phyloP scores from a whole-genome alignment of 2,113 vertebrate species.

The Brachyhypopomus gauderio region DNA sequence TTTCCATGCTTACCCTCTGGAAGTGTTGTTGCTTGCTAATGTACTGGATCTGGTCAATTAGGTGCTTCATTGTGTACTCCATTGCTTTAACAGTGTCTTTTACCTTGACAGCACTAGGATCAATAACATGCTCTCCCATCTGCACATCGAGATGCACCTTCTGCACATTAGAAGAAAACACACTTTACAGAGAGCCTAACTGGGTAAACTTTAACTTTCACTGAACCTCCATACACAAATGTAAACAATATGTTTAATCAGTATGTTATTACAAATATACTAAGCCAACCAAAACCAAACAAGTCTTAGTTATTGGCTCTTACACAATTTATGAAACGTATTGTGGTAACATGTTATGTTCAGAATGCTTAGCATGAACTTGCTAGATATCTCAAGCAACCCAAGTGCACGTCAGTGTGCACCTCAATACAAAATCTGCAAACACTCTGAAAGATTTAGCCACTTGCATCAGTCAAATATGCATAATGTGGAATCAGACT shows the following conservation, averaged over 20 bases:
- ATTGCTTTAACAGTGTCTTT: constrained; percentile 84
- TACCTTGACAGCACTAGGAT: constrained; percentile 70
- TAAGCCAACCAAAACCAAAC: no score
- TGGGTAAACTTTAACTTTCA: not conserved
- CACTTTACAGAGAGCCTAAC: not conserved
- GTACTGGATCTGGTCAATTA: constrained; percentile 80
- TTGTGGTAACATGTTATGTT: no score
- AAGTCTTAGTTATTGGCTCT: no score
- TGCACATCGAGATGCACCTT: constrained; percentile 86
- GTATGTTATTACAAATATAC: not conserved
- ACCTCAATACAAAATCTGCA: not conserved
- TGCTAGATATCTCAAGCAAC: not conserved
- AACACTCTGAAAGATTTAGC: not conserved
- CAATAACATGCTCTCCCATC: constrained; percentile 81
- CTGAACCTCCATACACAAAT: not conserved
- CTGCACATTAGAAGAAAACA: constrained; percentile 62
- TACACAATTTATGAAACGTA: no score
- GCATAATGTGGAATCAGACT: not conserved
- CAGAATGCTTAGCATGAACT: no score
- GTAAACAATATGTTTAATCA: not conserved
- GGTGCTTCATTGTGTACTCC: constrained; percentile 75
- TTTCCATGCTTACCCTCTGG: constrained; percentile 79
- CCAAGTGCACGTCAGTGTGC: not conserved
- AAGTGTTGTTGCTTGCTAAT: constrained; percentile 86
- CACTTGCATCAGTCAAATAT: no score